phyloP scores from a whole-genome alignment of 1,140 invertebrate genomes.

The Agraylea sexmaculata region DNA sequence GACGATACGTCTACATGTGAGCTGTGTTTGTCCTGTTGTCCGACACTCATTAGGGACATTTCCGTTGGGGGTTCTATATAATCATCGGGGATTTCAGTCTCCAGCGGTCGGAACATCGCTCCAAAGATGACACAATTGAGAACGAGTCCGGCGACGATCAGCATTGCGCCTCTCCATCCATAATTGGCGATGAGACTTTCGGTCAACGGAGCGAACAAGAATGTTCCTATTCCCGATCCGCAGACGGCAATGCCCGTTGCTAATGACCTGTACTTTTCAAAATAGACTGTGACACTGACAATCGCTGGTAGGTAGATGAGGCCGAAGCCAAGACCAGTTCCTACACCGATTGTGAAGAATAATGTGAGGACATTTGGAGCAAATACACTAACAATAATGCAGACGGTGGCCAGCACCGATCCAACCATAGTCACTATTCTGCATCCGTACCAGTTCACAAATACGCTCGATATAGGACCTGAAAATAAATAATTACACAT shows the following conservation, averaged over 20 bases:
- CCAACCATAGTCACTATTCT: constrained; percentile 79
- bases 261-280: constrained; percentile 79
- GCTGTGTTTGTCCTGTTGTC: constrained; percentile 2
- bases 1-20: neutral
- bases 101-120: constrained; percentile 64
- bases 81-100: constrained; percentile 29
- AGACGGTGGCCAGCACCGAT: constrained; percentile 61
- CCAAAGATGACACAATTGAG: constrained; percentile 77
- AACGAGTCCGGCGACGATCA: constrained; percentile 70
- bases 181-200: constrained; percentile 48
- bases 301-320: constrained; percentile 91
- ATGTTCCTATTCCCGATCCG: constrained; percentile 81
- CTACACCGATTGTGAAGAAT: constrained; percentile 79
- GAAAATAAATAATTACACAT: constrained; percentile 25
- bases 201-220: constrained; percentile 71
- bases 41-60: constrained; percentile 15
- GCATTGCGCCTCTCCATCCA: constrained; percentile 61
- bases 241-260: constrained; percentile 89
- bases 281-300: constrained; percentile 89
- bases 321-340: constrained; percentile 84
- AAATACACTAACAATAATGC: constrained; percentile 62
- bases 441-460: constrained; percentile 91
- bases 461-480: constrained; percentile 85
- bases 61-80: constrained; percentile 31
- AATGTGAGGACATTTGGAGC: constrained; percentile 67